phyloP scores from a whole-genome alignment of 2,888 invertebrate genomes.

The Patella caerulea region DNA sequence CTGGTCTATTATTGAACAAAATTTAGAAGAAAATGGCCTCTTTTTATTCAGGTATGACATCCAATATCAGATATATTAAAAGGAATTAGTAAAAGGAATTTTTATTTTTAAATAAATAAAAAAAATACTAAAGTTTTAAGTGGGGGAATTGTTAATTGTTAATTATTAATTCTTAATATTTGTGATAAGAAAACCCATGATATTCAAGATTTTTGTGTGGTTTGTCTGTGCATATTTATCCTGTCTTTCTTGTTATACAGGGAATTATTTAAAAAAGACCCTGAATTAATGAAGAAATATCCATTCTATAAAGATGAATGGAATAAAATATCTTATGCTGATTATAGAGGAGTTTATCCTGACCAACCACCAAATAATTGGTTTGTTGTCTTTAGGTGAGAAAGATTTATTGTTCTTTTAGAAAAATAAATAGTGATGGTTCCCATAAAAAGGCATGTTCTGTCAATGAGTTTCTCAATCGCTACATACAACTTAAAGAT shows the following conservation, averaged over 20 bases:
- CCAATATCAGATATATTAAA: not conserved
- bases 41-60: constrained; percentile 63
- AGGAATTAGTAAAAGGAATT: not conserved
- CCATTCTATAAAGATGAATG: constrained; percentile 71
- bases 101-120: not conserved
- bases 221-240: not conserved
- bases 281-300: constrained; percentile 67
- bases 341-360: constrained; percentile 67
- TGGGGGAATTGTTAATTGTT: not conserved
- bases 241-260: constrained; percentile 43
- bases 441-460: too few species aligned
- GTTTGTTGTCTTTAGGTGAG: constrained; percentile 71
- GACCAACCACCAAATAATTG: constrained; percentile 69
- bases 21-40: constrained; percentile 64
- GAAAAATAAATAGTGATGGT: too few species aligned
- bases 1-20: constrained; percentile 65
- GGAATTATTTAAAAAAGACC: constrained; percentile 66
- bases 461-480: too few species aligned
- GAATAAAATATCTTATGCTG: constrained; percentile 70
- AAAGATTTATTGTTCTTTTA: not conserved
- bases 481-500: too few species aligned
- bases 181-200: not conserved
- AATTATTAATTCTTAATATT: not conserved
- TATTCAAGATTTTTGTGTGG: too few species aligned
- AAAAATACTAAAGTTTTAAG: not conserved